Evolutionary conservation across 2,888 invertebrate genomes (phyloP), one percentile per base, ranked within the genome.

Genomic region (Hybos culiciformis): DNA sequence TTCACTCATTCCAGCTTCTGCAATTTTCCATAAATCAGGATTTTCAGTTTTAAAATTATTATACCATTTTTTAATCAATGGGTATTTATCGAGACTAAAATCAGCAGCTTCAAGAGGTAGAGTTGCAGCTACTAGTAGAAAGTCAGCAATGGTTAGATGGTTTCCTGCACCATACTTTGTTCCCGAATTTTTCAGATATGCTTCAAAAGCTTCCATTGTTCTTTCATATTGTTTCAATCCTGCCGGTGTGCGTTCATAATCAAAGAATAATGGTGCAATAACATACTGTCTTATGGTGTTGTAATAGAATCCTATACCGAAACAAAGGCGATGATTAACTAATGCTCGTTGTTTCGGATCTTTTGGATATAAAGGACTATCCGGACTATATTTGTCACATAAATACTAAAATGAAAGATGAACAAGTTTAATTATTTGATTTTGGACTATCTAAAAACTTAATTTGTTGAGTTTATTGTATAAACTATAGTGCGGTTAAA

Each of bases 251-350:
- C 81, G 71, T 54, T 77, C 63, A 56, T 84, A 84, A 56, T 78
- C 82, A 52, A 79, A 85, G 60, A 81, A 84, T 54, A 83, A 80
- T 17, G 85, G 84, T 1, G 77, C 77, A 74, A 84, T 70, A 29
- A 54, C 56, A 33, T 64, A 60, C 3, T 57, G 58, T 31, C 58
- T 54, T 54, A 85, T 78, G 51, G 74, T 74, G 21, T 75, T 73
- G 60, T 84, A 84, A 60, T 81, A 84, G 39, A 80, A 79, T 2
- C 77, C 77, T 58, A 84, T 68, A 57, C 85, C 83, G 62, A 86
- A 87, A 55, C 80, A 80, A 31, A 86, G 65, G 5, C 84, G 73
- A 52, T 85, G 84, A 62, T 88, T 86, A 4, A 88, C 77, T 42
- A 82, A 60, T 1, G 85, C 84, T 48, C 86, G 73, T 53, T 71